A percentile compares a stretch with the other conserved stretches of the same genome.
phyloP scores from a whole-genome alignment of 2,888 invertebrate genomes.

The Ornithoptera priamus region DNA sequence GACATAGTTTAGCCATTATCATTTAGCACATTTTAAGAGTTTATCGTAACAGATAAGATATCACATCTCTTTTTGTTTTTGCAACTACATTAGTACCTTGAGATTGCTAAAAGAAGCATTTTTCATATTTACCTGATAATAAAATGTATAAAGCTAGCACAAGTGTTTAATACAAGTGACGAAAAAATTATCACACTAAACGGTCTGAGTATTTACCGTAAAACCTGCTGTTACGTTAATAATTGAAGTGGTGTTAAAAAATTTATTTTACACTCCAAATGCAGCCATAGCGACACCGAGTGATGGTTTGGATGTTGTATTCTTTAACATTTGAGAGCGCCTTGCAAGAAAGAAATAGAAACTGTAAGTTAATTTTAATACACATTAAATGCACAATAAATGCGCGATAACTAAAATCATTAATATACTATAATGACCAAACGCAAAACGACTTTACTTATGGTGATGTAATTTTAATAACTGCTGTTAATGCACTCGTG shows the following conservation, averaged over 20 bases:
- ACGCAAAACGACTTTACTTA: too few relatives aligned
- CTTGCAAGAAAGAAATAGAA: slow-evolving; percentile 15
- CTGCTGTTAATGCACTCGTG: too few relatives aligned
- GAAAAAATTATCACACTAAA: slow-evolving; percentile 13
- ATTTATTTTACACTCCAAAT: background rate
- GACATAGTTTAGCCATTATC: slow-evolving; percentile 26
- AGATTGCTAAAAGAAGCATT: slow-evolving; percentile 17
- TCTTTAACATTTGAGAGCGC: slow-evolving; percentile 19
- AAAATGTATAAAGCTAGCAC: slow-evolving; percentile 17
- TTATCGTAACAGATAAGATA: slow-evolving; percentile 32
- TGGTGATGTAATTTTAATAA: too few relatives aligned
- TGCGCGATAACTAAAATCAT: too few relatives aligned
- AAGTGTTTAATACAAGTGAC: slow-evolving; percentile 16
- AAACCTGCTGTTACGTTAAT: background rate
- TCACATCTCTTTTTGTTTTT: slow-evolving; percentile 24
- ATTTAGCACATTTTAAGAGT: slow-evolving; percentile 26
- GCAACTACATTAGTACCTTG: background rate
- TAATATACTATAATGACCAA: too few relatives aligned
- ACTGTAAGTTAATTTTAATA: slow-evolving; percentile 20
- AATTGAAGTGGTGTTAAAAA: slow-evolving; percentile 5
- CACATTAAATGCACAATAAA: too few relatives aligned
- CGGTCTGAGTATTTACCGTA: background rate
- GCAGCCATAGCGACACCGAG: slow-evolving; percentile 1
- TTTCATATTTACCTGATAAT: slow-evolving; percentile 16
- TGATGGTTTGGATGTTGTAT: slow-evolving; percentile 29